Evolutionary conservation across 2,113 vertebrate genomes (phyloP).

Genomic region (Ardeotis arabs): DNA sequence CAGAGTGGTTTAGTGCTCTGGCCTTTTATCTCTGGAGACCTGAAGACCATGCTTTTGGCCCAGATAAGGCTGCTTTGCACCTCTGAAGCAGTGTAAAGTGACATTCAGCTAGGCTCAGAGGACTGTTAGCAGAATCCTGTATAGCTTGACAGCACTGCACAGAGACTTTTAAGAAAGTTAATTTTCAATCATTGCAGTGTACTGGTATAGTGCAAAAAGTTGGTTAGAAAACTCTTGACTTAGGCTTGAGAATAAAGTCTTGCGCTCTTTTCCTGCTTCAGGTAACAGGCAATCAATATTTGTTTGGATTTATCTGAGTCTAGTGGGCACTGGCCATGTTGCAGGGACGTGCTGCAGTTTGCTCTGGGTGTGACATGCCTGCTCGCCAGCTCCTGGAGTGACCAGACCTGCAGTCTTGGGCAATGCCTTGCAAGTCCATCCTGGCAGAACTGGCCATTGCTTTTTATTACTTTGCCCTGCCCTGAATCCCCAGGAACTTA

Average conservation of each 20-base stretch:
- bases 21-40: conserved; percentile 25
- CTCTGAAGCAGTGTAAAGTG: background rate
- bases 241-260: background rate
- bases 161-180: background rate
- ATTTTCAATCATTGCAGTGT: background rate
- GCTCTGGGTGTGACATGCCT: fast-evolving
- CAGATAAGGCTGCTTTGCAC: conserved; percentile 25
- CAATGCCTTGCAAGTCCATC: background rate
- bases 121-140: background rate
- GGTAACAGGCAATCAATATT: background rate
- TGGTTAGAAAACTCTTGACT: background rate
- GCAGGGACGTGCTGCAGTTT: background rate
- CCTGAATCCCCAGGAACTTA: background rate
- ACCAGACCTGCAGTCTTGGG: background rate
- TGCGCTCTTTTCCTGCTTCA: background rate
- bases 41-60: background rate
- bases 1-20: conserved; percentile 15
- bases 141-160: background rate
- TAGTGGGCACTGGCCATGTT: background rate
- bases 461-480: background rate
- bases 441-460: background rate
- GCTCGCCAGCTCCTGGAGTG: background rate
- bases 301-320: background rate
- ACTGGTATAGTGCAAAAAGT: fast-evolving
- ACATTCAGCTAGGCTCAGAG: conserved; percentile 1